Base-by-base conservation (phyloP, 2,113 vertebrate species). In the Petrocephalus zakoni region DNA sequence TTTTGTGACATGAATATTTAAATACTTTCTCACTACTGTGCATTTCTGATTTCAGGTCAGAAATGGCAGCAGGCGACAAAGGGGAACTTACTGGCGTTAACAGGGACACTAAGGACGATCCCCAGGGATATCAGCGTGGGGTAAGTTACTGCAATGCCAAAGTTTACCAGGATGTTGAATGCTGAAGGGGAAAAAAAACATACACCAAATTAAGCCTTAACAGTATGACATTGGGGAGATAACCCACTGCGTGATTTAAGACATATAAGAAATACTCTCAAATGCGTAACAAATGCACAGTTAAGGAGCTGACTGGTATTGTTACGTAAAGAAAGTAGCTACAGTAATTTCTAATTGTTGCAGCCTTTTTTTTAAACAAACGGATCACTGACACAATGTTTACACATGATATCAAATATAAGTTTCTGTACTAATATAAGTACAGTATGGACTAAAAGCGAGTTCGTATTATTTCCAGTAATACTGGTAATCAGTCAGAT, bases 151-250 rank as follows among this genome's bases (percentile, higher is more conserved):
- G 98, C 98, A 72, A 99, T 97, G 91, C 98, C 98, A 94, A 99
- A 99, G 95, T 99, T 99, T 91, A 99, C 94, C 93, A 99, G 95
- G 92, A 99, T 91, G 95, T 99, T 99, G 95, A 99, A 99, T 93
- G 97, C 98, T 99, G 95, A 88, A 92, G 93, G 61, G 90, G 56
- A 83, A 86, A 90, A 42, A 92, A 90, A 87, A 84, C 13, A 88
- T 42, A 17, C 15, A 13, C 56, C 2, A 21, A 9, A 42, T 61
- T 47, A 42, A 55, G 4, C 34, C 17, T 87, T n/a, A 61, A 55
- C 1, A 17, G 46, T 2, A 61, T 22, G 15, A 51, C 2, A 8
- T 34, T 86, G 22, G 5, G 10, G 29, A 17, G 82, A 51, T 51
- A 78, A 42, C 42, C n/a, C 10, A 49, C 22, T n/a, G 81, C 22